Conservation (phyloP, 2,797 vertebrate genomes). For the Parauchenoglanis ngamensis region DNA sequence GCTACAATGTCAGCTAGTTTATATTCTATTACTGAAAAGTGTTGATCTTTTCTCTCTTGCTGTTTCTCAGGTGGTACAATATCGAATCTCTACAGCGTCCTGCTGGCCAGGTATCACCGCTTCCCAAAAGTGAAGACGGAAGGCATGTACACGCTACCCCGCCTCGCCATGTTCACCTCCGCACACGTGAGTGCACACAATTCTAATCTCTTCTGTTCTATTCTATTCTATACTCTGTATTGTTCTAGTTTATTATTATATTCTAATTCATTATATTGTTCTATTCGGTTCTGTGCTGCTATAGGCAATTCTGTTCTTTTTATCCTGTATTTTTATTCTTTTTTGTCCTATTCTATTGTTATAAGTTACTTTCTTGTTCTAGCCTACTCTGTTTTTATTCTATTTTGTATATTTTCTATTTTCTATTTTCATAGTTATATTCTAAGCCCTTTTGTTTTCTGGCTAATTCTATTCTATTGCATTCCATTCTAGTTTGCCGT, state of each 20-base stretch:
- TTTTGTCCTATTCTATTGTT: neutral
- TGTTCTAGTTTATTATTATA: neutral
- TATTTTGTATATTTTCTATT: neutral
- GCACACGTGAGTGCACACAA: constrained; percentile 67
- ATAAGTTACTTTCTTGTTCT: neutral
- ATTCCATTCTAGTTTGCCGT: neutral
- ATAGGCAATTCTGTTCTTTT: neutral
- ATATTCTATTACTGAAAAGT: neutral
- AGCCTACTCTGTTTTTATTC: neutral
- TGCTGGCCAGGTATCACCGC: constrained; percentile 71
- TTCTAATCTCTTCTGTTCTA: neutral
- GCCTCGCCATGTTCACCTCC: constrained; percentile 75
- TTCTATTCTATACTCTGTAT: neutral
- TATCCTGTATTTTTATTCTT: neutral
- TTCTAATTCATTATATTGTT: neutral
- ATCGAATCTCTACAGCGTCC: constrained; percentile 76
- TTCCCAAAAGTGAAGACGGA: constrained; percentile 76
- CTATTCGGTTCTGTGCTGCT: too few species aligned
- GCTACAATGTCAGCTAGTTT: too few species aligned
- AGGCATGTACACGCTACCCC: constrained; percentile 70
- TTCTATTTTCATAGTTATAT: neutral
- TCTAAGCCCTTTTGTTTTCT: neutral
- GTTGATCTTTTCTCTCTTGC: too few species aligned
- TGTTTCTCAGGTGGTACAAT: constrained; percentile 70
- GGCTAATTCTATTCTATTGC: neutral